Conservation (phyloP, 2,888 invertebrate genomes). For the Nesidiocoris tenuis region DNA sequence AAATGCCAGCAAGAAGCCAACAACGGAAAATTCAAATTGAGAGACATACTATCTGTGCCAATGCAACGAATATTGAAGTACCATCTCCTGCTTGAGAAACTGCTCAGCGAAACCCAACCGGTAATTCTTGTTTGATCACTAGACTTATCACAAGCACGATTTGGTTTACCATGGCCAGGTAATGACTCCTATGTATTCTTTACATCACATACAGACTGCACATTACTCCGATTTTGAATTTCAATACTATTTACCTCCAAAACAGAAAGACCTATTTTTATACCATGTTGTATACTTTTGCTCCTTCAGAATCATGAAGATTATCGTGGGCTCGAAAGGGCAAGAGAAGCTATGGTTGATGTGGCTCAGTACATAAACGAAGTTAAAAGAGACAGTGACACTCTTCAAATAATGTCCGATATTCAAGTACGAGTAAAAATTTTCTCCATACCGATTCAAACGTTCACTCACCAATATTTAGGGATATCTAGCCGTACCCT, state of each 20-base stretch:
- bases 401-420: conserved; percentile 82
- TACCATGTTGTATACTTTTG: too few relatives aligned
- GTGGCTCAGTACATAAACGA: conserved; percentile 97
- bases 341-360: conserved; percentile 94
- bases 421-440: conserved; percentile 64
- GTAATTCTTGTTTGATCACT: conserved; percentile 56
- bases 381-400: conserved; percentile 94
- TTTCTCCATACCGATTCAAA: too few relatives aligned
- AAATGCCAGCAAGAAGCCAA: conserved; percentile 91
- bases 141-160: background rate
- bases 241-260: too few relatives aligned
- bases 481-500: too few relatives aligned
- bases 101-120: conserved; percentile 80
- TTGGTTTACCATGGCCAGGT: too few relatives aligned
- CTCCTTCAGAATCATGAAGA: conserved; percentile 75
- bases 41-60: conserved; percentile 94
- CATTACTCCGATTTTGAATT: too few relatives aligned
- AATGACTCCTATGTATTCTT: too few relatives aligned
- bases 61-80: conserved; percentile 99
- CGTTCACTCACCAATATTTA: too few relatives aligned
- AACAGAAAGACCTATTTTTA: too few relatives aligned
- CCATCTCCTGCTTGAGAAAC: conserved; percentile 86
- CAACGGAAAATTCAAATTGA: conserved; percentile 88
- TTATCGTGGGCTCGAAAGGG: conserved; percentile 75
- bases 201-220: too few relatives aligned